phyloP scores from a whole-genome alignment of 2,888 invertebrate genomes.

The Eupithecia centaureata region DNA sequence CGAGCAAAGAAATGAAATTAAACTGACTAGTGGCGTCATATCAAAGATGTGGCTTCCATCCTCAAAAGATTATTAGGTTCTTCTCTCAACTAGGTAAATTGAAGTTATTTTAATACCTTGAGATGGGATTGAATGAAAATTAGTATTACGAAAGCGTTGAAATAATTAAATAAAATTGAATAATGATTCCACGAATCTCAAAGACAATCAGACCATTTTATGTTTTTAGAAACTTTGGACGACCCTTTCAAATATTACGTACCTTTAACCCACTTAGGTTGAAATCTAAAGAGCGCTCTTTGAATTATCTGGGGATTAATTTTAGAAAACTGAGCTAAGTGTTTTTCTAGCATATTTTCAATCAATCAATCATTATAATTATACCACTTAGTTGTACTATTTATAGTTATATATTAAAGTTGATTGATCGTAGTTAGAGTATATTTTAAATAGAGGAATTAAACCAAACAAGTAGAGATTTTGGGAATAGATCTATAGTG shows the following conservation, averaged over 20 bases:
- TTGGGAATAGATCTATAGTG: not conserved
- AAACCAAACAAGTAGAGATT: not conserved
- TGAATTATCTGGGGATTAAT: not conserved
- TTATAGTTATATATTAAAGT: not conserved
- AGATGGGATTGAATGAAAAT: not conserved
- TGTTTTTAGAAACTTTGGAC: not conserved
- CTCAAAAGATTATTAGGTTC: not conserved
- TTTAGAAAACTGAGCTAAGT: not conserved
- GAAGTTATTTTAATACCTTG: not conserved
- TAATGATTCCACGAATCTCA: not conserved
- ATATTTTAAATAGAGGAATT: not conserved
- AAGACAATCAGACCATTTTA: not conserved
- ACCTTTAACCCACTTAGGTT: not conserved
- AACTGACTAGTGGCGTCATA: not conserved
- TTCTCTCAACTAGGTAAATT: not conserved
- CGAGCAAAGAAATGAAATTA: slow-evolving; percentile 33
- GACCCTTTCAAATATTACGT: not conserved
- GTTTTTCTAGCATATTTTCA: not conserved
- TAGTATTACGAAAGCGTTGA: not conserved
- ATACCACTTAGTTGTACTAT: not conserved
- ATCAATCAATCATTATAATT: not conserved
- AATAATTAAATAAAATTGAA: not conserved
- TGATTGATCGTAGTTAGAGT: not conserved
- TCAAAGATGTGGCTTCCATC: not conserved
- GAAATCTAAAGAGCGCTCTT: not conserved